Evolutionary conservation across 2,888 invertebrate species (phyloP).

Genomic region (Lysandra coridon): DNA sequence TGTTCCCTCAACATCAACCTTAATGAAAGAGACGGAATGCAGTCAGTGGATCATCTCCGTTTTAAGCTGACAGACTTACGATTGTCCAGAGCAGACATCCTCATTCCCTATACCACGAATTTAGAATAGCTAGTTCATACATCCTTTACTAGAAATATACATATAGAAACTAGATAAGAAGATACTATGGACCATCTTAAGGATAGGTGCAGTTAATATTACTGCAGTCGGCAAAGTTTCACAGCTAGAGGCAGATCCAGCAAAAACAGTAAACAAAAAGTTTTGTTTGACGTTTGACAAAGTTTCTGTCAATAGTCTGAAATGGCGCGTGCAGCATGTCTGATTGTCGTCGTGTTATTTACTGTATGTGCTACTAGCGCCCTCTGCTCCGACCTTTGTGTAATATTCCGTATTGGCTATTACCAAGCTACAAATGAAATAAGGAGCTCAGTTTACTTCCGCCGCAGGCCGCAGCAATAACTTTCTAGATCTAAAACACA

Average conservation of each 20-base stretch:
- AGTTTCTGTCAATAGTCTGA: too few relatives aligned
- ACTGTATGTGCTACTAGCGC: too few relatives aligned
- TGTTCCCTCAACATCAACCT: background rate
- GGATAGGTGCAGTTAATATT: too few relatives aligned
- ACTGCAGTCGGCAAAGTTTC: too few relatives aligned
- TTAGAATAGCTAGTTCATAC: background rate
- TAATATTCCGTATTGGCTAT: background rate
- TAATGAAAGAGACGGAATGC: constrained; percentile 1
- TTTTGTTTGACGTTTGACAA: too few relatives aligned
- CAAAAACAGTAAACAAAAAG: too few relatives aligned
- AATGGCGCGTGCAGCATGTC: too few relatives aligned
- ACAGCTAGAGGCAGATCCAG: too few relatives aligned
- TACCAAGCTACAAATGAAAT: background rate
- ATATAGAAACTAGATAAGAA: too few relatives aligned
- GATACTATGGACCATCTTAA: too few relatives aligned
- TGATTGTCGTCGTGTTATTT: too few relatives aligned
- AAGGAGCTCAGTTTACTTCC: background rate
- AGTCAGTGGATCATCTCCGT: constrained; percentile 1
- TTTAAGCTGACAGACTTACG: background rate
- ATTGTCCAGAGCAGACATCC: background rate
- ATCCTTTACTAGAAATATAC: background rate
- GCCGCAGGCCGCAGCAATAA: background rate
- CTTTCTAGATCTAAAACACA: constrained; percentile 24
- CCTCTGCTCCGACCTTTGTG: too few relatives aligned
- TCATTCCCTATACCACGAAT: background rate